Evolutionary conservation across 2,113 vertebrate genomes (phyloP).

Genomic region (Toxotes jaculatrix): DNA sequence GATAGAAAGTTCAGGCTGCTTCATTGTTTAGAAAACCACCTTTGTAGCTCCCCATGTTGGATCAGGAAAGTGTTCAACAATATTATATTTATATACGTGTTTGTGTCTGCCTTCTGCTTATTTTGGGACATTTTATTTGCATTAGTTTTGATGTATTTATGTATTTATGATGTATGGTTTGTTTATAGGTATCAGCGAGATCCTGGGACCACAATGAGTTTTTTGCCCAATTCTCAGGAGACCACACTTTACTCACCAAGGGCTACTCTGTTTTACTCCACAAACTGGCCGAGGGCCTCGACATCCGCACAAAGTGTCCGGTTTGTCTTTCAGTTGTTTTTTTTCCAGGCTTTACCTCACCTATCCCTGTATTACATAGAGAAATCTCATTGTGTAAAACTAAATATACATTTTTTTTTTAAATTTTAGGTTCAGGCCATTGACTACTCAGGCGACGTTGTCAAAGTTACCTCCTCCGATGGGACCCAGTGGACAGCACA

Average conservation of each 20-base stretch:
- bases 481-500: constrained; percentile 89
- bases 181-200: constrained; percentile 91
- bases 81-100: too few species aligned
- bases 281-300: constrained; percentile 91
- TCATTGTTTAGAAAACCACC: neutral
- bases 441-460: constrained; percentile 91
- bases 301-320: constrained; percentile 90
- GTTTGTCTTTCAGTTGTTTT: constrained; percentile 78
- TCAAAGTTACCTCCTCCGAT: constrained; percentile 87
- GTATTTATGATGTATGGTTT: neutral
- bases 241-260: constrained; percentile 91
- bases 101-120: too few species aligned
- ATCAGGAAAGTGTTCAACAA: neutral
- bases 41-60: neutral
- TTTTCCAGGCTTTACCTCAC: neutral
- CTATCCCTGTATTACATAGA: neutral
- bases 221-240: constrained; percentile 99
- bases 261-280: constrained; percentile 91
- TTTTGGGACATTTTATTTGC: neutral
- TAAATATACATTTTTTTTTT: neutral
- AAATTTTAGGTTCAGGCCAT: constrained; percentile 85
- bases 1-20: neutral
- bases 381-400: neutral
- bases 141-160: neutral
- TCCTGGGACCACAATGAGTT: constrained; percentile 99